Base-by-base conservation (phyloP, 2,888 invertebrate species). In the Apomyelois bistriatella region DNA sequence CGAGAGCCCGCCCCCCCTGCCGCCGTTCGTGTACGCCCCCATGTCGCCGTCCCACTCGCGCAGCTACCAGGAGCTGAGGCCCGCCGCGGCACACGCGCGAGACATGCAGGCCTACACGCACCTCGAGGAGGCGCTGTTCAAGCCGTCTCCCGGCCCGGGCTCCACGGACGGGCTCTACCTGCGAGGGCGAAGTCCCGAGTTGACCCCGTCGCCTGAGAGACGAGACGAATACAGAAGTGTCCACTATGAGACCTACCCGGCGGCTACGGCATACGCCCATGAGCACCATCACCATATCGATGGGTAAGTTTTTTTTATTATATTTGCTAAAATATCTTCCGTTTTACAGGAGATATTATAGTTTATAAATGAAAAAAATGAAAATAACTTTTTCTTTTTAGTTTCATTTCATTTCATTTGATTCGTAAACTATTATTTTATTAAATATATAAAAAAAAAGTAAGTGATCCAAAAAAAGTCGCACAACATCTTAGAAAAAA, bases 61-160 rank as follows among this genome's bases (percentile, higher is more conserved):
- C 82, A 79, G 85, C 85, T 86, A 87, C 85, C 85, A 87, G 80
- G 87, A 87, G 85, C 81, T 87, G 74, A 80, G 85, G 70, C 82
- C 83, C 64, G 79, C 82, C 62, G 66, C 66, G 67, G 63, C 81
- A 76, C 74, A 77, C 80, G 76, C 81, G 74, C 85, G 87, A 78
- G 87, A 85, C 81, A 84, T 86, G 86, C 85, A 83, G 78, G 60
- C 81, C 66, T 85, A 86, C 80, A 77, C 78, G 78, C 84, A 85
- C 82, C 71, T 80, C 68, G 82, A 81, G 64, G 80, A 79, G 66
- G 62, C 72, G 65, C 73, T 79, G 59, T 79, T 79, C 76, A 79
- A 79, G 75, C 64, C 62, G 62, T 55, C 61, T 43, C 41, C 53
- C 53, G 59, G 65, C 64, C 66, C 58, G 59, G 74, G 74, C 69